Evolutionary conservation across 2,888 invertebrate species (phyloP), one percentile per base, ranked within the genome.

Genomic region (Sinhomidia bicolor): DNA sequence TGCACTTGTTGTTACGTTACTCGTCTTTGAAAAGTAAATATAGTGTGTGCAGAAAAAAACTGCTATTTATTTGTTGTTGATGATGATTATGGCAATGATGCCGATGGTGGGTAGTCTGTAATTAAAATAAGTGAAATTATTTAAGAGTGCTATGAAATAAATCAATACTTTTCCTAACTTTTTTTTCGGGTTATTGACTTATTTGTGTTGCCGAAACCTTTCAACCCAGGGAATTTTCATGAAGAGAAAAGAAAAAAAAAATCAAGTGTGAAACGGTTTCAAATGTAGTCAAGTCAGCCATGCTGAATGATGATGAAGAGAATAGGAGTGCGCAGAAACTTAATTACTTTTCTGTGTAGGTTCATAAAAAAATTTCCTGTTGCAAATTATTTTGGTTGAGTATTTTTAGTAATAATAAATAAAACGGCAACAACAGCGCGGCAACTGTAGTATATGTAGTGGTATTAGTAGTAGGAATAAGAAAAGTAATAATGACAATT

Each of bases 171-270:
- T 29, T 65, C 26, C 26, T 41, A 71, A 71, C 20, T 23, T 10
- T 10, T 83, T 36, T 78, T n/a, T n/a, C 82, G 85, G 89, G 89
- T 89, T 89, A 85, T 89, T 89, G 89, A 85, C 81, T 85, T 54
- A 57, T n/a, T 29, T 23, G 23, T 57, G 57, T 23, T 47, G n/a
- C 74, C 10, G 47, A 74, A 74, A 14, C 74, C 26, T 74, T 23
- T 23, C 23, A 68, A 26, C 10, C 3, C 68, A 20, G 20, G n/a
- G 29, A 74, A 47, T 14, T 23, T 47, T 74, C 14, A 47, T n/a
- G n/a, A n/a, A n/a, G n/a, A n/a, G n/a, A n/a, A n/a, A n/a, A n/a
- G n/a, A n/a, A n/a, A n/a, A n/a, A n/a, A 23, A 74, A 74, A 47
- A 23, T 23, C 4, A 20, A 10, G 44, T 74, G 44, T 44, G 44